These are phyloP conservation scores for Esox lucius DNA, from an alignment of 2,797 vertebrate genomes.

Conservation along the genomic window DNA sequence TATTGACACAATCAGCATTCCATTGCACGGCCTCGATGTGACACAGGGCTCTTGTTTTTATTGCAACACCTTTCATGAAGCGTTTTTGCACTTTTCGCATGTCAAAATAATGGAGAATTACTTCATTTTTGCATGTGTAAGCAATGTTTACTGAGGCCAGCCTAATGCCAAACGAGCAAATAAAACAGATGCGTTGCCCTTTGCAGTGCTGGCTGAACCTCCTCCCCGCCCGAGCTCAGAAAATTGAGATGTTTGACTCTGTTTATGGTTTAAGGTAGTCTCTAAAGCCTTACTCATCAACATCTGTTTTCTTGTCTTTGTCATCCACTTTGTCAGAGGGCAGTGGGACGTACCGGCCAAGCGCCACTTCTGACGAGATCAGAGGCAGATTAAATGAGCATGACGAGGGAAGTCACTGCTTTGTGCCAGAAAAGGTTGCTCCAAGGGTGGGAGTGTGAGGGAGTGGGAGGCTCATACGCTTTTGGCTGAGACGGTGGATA, in stretches of 20 bases:
- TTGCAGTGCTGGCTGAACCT: conserved; percentile 30
- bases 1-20: conserved; percentile 34
- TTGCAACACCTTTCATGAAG: conserved; percentile 21
- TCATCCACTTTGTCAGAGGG: conserved; percentile 5
- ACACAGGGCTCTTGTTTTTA: conserved; percentile 7
- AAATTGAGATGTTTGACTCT: conserved; percentile 25
- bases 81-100: neutral
- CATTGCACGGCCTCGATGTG: neutral
- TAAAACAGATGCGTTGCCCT: conserved; percentile 11
- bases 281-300: conserved; percentile 26
- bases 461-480: neutral
- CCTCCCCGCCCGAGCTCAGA: conserved; percentile 9
- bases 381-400: conserved; percentile 19
- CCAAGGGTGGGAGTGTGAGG: conserved; percentile 8
- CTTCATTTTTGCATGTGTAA: neutral
- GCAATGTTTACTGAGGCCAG: neutral
- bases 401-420: conserved; percentile 19
- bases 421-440: conserved; percentile 20
- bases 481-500: conserved; percentile 6
- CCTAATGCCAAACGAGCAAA: neutral
- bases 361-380: conserved; percentile 24
- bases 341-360: conserved; percentile 22
- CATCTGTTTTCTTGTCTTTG: conserved; percentile 32
- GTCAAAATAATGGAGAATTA: neutral
- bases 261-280: neutral